phyloP scores from a whole-genome alignment of 1,140 invertebrate species.

The Lepidurus packardi region DNA sequence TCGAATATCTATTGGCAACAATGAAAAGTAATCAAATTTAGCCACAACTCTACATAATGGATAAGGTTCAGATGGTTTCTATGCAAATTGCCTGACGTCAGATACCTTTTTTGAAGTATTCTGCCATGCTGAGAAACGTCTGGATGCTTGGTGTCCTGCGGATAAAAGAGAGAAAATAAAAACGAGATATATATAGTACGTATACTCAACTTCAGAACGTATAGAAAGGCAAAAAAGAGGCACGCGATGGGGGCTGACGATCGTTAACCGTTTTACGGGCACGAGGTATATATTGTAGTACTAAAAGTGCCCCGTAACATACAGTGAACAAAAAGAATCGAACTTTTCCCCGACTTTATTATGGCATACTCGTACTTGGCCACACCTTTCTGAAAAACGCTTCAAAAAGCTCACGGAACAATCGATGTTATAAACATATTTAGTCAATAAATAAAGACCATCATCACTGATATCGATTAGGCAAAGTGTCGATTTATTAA shows the following conservation, averaged over 20 bases:
- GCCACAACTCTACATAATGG: not conserved
- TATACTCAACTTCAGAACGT: slow-evolving; percentile 15
- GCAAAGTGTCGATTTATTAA: too few relatives aligned
- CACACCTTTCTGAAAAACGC: too few relatives aligned
- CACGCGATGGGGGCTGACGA: not conserved
- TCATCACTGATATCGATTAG: too few relatives aligned
- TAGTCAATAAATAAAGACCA: too few relatives aligned
- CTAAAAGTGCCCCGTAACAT: not conserved
- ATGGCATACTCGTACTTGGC: not conserved
- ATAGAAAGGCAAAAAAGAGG: not conserved
- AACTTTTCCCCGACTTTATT: not conserved
- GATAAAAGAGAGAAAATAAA: not conserved
- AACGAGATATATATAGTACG: not conserved
- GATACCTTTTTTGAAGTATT: not conserved
- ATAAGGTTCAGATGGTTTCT: not conserved
- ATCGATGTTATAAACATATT: too few relatives aligned
- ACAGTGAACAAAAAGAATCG: not conserved
- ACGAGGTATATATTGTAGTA: not conserved
- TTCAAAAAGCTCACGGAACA: too few relatives aligned
- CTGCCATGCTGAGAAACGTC: not conserved
- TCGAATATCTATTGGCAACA: not conserved
- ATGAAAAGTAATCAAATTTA: not conserved
- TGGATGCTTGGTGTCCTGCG: not conserved
- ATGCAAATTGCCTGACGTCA: slow-evolving; percentile 19
- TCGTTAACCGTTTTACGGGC: not conserved